Percentiles rank a stretch among this genome's conserved stretches.
Conservation (phyloP, 2,113 vertebrate genomes). For the Eubucco bourcierii region DNA sequence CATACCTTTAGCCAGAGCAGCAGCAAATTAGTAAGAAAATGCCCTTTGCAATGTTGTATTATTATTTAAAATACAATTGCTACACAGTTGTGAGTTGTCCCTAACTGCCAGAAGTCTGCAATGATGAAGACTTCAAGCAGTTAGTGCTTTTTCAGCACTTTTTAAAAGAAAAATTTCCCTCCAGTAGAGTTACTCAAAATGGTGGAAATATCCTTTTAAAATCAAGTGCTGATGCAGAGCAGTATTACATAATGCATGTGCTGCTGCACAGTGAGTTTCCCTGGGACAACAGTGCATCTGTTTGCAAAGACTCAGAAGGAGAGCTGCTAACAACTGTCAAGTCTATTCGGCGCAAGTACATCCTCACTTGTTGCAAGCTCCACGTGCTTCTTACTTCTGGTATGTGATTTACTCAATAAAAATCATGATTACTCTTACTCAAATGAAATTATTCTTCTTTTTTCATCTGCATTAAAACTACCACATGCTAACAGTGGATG, state of each 20-base stretch:
- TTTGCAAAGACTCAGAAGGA: background rate
- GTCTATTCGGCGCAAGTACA: fast-evolving
- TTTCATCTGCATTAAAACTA: background rate
- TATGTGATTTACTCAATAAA: fast-evolving
- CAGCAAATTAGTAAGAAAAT: background rate
- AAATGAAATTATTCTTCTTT: background rate
- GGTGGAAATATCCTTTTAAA: background rate
- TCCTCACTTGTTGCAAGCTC: background rate
- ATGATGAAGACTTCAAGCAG: background rate
- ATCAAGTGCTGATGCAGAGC: background rate
- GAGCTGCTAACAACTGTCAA: background rate
- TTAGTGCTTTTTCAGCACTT: background rate
- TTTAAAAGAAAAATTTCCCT: background rate
- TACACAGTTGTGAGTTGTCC: background rate
- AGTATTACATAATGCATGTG: background rate
- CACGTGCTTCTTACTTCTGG: background rate
- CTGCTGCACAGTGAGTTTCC: background rate
- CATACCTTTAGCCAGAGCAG: background rate
- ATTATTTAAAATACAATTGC: background rate
- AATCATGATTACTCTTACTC: background rate
- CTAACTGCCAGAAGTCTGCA: background rate
- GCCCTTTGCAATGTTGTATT: background rate
- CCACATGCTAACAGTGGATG: background rate
- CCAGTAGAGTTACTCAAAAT: background rate
- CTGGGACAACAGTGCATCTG: background rate